Evolutionary conservation across 2,797 vertebrate genomes (phyloP).

Genomic region (Channallabes apus): DNA sequence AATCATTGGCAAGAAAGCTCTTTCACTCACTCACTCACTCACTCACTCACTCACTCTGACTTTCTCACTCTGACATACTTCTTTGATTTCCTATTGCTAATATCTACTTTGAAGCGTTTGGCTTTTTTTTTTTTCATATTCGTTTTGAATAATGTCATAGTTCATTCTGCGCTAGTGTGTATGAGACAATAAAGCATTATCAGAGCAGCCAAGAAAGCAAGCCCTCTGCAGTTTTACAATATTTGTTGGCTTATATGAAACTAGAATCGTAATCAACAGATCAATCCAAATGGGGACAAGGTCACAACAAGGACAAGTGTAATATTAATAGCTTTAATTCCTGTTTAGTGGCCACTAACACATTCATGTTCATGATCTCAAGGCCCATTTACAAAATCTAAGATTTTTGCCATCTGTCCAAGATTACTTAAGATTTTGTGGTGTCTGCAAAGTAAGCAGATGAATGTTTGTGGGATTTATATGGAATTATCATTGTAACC

Average conservation of each 20-base stretch:
- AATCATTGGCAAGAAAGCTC: slow-evolving; percentile 10
- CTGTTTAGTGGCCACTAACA: not conserved
- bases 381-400: not conserved
- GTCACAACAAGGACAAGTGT: not conserved
- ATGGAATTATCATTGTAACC: not conserved
- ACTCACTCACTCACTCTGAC: not conserved
- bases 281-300: not conserved
- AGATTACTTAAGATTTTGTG: not conserved
- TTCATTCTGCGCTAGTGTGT: slow-evolving; percentile 36
- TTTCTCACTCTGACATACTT: not conserved
- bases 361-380: not conserved
- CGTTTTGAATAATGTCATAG: slow-evolving; percentile 40
- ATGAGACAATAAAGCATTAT: slow-evolving; percentile 14
- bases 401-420: not conserved
- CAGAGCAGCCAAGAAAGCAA: slow-evolving; percentile 20
- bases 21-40: slow-evolving; percentile 8
- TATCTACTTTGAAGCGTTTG: slow-evolving; percentile 25
- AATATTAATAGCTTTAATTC: not conserved
- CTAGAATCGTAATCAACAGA: not conserved
- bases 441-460: not conserved
- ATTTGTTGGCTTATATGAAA: slow-evolving; percentile 3
- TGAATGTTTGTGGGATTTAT: not conserved
- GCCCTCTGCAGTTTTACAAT: not conserved
- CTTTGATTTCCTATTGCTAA: slow-evolving; percentile 51
- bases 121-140: too few species aligned